These are phyloP conservation scores for Napeogenes sylphis DNA, from an alignment of 2,888 invertebrate species.

Conservation along the genomic window DNA sequence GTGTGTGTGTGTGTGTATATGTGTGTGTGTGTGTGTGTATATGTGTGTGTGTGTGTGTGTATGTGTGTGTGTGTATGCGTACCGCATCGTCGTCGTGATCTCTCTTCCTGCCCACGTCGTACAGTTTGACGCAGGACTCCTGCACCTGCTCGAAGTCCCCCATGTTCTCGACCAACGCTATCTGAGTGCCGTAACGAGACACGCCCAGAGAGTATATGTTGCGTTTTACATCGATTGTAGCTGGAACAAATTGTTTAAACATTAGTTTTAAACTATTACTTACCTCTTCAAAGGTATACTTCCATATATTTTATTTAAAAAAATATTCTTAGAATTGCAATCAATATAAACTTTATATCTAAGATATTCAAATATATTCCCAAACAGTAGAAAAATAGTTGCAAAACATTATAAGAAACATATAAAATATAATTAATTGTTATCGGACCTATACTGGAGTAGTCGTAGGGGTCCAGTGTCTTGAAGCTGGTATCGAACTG, in stretches of 20 bases:
- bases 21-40: background rate
- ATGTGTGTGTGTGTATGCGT: constrained; percentile 33
- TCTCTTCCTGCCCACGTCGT: constrained; percentile 92
- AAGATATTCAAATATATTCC: background rate
- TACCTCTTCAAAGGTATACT: too few species aligned
- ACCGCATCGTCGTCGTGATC: constrained; percentile 94
- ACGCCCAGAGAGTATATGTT: constrained; percentile 92
- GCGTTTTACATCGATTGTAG: constrained; percentile 94
- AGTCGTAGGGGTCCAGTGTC: constrained; percentile 95
- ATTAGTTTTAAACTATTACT: too few species aligned
- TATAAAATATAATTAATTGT: too few species aligned
- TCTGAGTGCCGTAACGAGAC: constrained; percentile 89
- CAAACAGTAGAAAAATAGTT: too few species aligned
- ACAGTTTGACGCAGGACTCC: constrained; percentile 93
- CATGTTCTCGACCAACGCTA: constrained; percentile 94
- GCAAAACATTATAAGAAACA: too few species aligned
- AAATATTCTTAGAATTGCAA: too few species aligned
- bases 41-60: constrained; percentile 1
- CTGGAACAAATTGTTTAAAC: constrained; percentile 55
- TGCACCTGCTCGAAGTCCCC: constrained; percentile 89
- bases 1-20: background rate
- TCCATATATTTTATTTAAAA: background rate
- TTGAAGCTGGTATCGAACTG: constrained; percentile 95
- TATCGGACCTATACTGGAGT: constrained; percentile 88
- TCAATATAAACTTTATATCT: too few species aligned